These are phyloP conservation scores for Tringa solitaria DNA, from an alignment of 2,113 vertebrate species.

Conservation along the genomic window DNA sequence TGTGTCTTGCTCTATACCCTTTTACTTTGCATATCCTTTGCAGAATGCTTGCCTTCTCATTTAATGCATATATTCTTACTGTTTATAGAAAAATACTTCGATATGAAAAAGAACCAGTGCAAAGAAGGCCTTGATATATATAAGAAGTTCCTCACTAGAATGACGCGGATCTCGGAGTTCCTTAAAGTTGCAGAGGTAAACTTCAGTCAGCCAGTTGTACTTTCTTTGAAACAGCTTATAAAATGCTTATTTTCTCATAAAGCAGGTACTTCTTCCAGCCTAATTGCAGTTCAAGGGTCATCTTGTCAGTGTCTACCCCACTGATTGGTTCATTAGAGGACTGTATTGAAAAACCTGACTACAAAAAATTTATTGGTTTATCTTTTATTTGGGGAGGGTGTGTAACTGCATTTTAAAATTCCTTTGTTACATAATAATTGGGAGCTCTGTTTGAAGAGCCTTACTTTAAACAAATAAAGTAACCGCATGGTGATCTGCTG, in stretches of 20 bases:
- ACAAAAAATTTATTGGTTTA: neutral
- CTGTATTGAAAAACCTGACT: neutral
- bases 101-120: conserved; percentile 99
- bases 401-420: neutral
- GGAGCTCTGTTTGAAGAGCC: neutral
- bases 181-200: conserved; percentile 98
- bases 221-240: neutral
- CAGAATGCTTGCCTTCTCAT: neutral
- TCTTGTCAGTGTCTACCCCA: neutral
- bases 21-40: neutral
- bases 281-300: neutral
- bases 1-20: neutral
- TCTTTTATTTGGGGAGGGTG: neutral
- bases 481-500: neutral
- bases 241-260: neutral
- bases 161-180: conserved; percentile 98
- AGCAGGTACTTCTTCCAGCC: neutral
- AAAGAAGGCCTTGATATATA: conserved; percentile 99
- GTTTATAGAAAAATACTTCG: conserved; percentile 94
- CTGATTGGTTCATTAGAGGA: neutral
- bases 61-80: neutral
- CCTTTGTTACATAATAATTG: neutral
- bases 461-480: neutral
- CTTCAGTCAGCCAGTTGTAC: neutral
- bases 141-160: conserved; percentile 98